Evolutionary conservation across 2,888 invertebrate genomes (phyloP), one percentile per base, ranked within the genome.

Genomic region (Hydraecia micacea): DNA sequence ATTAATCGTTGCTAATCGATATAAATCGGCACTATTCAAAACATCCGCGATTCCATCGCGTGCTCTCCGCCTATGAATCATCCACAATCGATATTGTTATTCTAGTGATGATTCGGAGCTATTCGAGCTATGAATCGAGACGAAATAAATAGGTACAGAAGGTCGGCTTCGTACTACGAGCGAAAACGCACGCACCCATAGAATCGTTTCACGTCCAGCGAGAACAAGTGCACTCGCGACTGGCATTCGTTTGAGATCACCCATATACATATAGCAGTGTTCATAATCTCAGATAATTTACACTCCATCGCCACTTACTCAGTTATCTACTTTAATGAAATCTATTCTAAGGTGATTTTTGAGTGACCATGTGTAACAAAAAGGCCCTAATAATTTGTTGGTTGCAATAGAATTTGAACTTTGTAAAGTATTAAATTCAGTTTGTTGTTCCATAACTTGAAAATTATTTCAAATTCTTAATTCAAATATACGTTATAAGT

Each of bases 81-180:
- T 87, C 79, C 49, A 65, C 32, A 86, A 91, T 90, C 88, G 87
- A 91, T 91, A 88, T 86, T 90, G 85, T 88, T 89, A 86, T 88
- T 87, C 82, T 67, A 87, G 85, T 62, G 81, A 81, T 72, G 74
- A 80, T 81, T 62, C 67, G 60, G 39, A 85, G 80, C 46, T 86
- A 83, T 88, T 81, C 80, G 39, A 83, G 78, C 62, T 83, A 82
- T 87, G 81, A 73, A 83, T 81, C 2, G 68, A 62, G 2, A 69
- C 21, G 11, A n/a, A 39, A 32, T 49, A 77, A 36, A 77, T 32
- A 21, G 1, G 9, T 11, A 25, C 60, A 52, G 60, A 62, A 62
- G 21, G 21, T n/a, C 6, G 1, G 11, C n/a, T 78, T 25, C 13
- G 8, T n/a, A n/a, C 1, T 15, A 32, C n/a, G 18, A 32, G 13